Base-by-base conservation (phyloP, 2,113 vertebrate genomes). In the Xiphophorus couchianus region DNA sequence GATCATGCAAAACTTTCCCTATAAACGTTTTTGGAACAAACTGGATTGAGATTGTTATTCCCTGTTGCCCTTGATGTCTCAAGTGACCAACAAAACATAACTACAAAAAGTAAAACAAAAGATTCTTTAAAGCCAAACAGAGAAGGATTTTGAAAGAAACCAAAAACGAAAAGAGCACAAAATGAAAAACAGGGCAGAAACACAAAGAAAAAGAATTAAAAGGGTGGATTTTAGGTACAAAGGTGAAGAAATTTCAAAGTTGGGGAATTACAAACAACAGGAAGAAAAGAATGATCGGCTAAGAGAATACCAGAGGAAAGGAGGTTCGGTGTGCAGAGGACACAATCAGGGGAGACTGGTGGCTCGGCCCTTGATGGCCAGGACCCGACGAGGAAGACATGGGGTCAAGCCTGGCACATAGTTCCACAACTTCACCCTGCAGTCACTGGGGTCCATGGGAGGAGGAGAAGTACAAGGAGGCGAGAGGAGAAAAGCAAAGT, bases 301-400 rank as follows among this genome's bases (percentile, higher is more conserved):
- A 58, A 82, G 73, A 85, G 25, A 93, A 81, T 91, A 86, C 91
- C 87, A 89, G 82, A 89, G 81, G 84, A 87, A 67, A 82, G 85
- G 71, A 82, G 76, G 82, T 76, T 73, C 81, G 83, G 85, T 84
- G 89, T 86, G 84, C 81, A 67, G 87, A 89, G 79, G 69, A 66
- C 82, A 89, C 80, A 88, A 87, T 99, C 96, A 99, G 92, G 98
- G 98, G 93, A 99, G 94, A 94, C 96, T 99, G 95, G 96, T 98
- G 93, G 97, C 97, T 86, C 97, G 96, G 91, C 97, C 97, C 94
- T 99, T 99, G 94, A 99, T 99, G 95, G 98, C 97, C 94, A 99
- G 96, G 91, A 99, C 97, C 74, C 98, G 96, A 79, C 97, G 96
- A 86, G 98, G 98, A 94, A 99, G 96, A 96, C 98, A 99, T 69